These are phyloP conservation scores for Cossypha polioptera DNA, from an alignment of 2,797 vertebrate species.

Conservation along the genomic window DNA sequence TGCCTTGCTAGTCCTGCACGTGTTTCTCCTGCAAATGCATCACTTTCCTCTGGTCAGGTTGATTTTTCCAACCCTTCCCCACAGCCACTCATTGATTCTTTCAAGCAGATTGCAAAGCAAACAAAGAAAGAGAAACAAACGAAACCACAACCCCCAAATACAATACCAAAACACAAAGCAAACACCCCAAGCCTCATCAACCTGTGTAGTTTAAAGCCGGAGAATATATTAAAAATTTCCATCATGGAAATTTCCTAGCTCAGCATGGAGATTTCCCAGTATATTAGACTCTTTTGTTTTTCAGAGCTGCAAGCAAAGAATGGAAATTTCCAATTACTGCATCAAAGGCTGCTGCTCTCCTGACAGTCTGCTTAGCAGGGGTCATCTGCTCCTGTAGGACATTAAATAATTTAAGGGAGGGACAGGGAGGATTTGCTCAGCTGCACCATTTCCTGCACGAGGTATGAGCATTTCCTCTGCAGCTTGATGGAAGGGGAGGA, in stretches of 20 bases:
- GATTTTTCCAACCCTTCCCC: slow-evolving; percentile 53
- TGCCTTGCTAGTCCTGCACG: slow-evolving; percentile 6
- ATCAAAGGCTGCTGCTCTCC: slow-evolving; percentile 77
- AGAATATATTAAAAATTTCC: slow-evolving; percentile 79
- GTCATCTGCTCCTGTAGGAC: slow-evolving; percentile 77
- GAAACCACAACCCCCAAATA: slow-evolving; percentile 32
- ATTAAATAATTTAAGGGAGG: slow-evolving; percentile 76
- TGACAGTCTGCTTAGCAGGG: slow-evolving; percentile 75
- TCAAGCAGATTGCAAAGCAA: slow-evolving; percentile 48
- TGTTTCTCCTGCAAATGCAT: slow-evolving; percentile 56
- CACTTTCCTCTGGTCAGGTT: slow-evolving; percentile 11
- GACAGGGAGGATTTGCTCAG: slow-evolving; percentile 45
- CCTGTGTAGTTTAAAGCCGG: slow-evolving; percentile 64
- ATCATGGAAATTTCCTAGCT: slow-evolving; percentile 79
- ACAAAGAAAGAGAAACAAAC: slow-evolving; percentile 62
- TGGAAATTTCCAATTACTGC: slow-evolving; percentile 84
- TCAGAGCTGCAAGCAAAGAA: slow-evolving; percentile 79
- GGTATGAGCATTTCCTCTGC: slow-evolving; percentile 46
- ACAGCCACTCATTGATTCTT: slow-evolving; percentile 56
- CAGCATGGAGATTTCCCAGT: slow-evolving; percentile 77
- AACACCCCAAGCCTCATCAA: slow-evolving; percentile 50
- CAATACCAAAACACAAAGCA: neutral
- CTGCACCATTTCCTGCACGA: neutral
- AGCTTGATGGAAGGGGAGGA: neutral
- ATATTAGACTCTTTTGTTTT: slow-evolving; percentile 74